Evolutionary conservation across 2,888 invertebrate genomes (phyloP), one percentile per base, ranked within the genome.

Genomic region (Cerceris ruficornis): DNA sequence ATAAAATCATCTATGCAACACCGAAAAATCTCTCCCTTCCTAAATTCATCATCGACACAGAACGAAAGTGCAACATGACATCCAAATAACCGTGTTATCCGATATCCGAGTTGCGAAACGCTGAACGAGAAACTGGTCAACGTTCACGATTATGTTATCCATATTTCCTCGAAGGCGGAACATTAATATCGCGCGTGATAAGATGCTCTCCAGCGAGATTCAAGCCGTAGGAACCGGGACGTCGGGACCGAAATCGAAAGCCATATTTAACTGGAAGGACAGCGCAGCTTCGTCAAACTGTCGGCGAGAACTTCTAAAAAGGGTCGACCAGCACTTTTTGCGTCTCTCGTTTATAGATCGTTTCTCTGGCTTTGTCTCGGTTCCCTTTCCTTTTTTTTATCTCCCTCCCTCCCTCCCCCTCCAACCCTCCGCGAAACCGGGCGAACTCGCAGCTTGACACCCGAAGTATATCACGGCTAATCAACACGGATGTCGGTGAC

Each of bases 401-500:
- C 28, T 49, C 55, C 14, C 9, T 17, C 41, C 11, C 50, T n/a
- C 15, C 11, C 7, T n/a, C 54, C 46, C 54, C 11, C n/a, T 17
- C 42, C 8, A n/a, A 6, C 13, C n/a, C 65, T 42, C 66, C 54
- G 58, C 49, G 59, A 65, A 81, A 72, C 60, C 57, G 76, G 69
- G 75, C 71, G 61, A 81, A 77, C 62, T 81, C 74, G 70, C 78
- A 64, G 77, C 80, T 79, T 79, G 85, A 86, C 86, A 75, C 72
- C 71, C 77, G 74, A 80, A 82, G 80, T 86, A 83, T 87, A 86
- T 87, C 87, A 86, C 80, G 73, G 81, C 78, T 87, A 85, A 87
- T 87, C 87, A 86, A 83, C 86, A 75, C 81, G 80, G 72, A 84
- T 80, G 84, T 85, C 85, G 78, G 75, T 78, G 80, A 79, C 66